Evolutionary conservation across 2,888 invertebrate genomes (phyloP).

Genomic region (Tetramorium bicarinatum): DNA sequence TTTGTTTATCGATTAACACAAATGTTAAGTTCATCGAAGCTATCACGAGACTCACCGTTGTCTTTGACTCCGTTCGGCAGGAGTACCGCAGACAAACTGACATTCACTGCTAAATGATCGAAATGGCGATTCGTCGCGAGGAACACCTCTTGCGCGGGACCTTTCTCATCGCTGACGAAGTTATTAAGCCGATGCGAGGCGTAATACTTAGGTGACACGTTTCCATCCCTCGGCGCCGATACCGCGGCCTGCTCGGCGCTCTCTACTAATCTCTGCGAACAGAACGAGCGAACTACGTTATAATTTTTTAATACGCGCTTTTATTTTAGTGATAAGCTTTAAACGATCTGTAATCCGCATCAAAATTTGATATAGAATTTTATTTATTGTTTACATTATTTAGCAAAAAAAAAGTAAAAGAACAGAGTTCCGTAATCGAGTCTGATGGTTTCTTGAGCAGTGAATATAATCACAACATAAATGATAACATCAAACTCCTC

Average conservation of each 20-base stretch:
- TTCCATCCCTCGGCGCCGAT: conserved; percentile 88
- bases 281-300: background rate
- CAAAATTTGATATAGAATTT: background rate
- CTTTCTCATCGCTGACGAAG: conserved; percentile 91
- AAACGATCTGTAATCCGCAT: background rate
- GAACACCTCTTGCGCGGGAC: conserved; percentile 90
- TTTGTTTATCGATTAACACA: background rate
- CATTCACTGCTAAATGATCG: conserved; percentile 94
- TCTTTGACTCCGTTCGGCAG: conserved; percentile 94
- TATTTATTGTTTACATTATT: background rate
- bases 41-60: conserved; percentile 86
- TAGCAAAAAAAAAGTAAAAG: background rate
- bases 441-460: too few relatives aligned
- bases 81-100: conserved; percentile 95
- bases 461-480: too few relatives aligned
- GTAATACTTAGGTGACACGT: conserved; percentile 90
- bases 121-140: conserved; percentile 94
- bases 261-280: conserved; percentile 94
- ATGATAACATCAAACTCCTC: too few relatives aligned
- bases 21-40: background rate
- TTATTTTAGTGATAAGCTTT: background rate
- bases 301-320: background rate
- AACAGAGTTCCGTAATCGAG: background rate
- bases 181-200: conserved; percentile 94
- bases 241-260: conserved; percentile 96